Conservation (phyloP, 2,888 invertebrate species). For the Heliothis peltigera region DNA sequence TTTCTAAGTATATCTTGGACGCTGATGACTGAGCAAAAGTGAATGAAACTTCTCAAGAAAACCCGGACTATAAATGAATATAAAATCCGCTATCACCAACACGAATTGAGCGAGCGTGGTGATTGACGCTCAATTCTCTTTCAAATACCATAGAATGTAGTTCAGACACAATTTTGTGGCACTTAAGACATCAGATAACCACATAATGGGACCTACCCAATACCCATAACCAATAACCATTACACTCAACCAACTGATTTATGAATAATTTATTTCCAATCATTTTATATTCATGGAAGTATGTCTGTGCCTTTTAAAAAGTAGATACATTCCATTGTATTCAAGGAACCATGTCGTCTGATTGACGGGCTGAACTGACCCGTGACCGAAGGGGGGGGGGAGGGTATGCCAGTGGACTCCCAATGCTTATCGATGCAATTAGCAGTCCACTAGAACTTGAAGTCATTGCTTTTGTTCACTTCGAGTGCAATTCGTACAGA, state of each 20-base stretch:
- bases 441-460: slow-evolving; percentile 50
- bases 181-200: too few species aligned
- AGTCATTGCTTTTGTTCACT: slow-evolving; percentile 58
- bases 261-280: slow-evolving; percentile 55
- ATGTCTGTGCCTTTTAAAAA: slow-evolving; percentile 66
- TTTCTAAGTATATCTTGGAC: too few species aligned
- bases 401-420: slow-evolving; percentile 61
- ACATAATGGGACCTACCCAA: slow-evolving; percentile 6
- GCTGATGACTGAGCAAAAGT: too few species aligned
- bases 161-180: too few species aligned
- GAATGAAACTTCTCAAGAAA: too few species aligned
- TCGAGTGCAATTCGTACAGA: too few species aligned
- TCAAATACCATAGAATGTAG: too few species aligned
- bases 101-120: too few species aligned
- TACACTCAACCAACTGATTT: slow-evolving; percentile 47
- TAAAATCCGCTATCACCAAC: too few species aligned
- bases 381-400: slow-evolving; percentile 54
- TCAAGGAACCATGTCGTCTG: slow-evolving; percentile 62
- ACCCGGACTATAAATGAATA: too few species aligned
- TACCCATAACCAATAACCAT: slow-evolving; percentile 28
- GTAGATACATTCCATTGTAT: slow-evolving; percentile 66
- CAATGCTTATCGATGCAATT: slow-evolving; percentile 59
- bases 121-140: too few species aligned
- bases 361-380: slow-evolving; percentile 67
- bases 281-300: slow-evolving; percentile 65